A percentile compares a stretch with the other conserved stretches of the same genome.
These are phyloP conservation scores for Caiman crocodilus DNA, from an alignment of 2,797 vertebrate species.

Conservation along the genomic window DNA sequence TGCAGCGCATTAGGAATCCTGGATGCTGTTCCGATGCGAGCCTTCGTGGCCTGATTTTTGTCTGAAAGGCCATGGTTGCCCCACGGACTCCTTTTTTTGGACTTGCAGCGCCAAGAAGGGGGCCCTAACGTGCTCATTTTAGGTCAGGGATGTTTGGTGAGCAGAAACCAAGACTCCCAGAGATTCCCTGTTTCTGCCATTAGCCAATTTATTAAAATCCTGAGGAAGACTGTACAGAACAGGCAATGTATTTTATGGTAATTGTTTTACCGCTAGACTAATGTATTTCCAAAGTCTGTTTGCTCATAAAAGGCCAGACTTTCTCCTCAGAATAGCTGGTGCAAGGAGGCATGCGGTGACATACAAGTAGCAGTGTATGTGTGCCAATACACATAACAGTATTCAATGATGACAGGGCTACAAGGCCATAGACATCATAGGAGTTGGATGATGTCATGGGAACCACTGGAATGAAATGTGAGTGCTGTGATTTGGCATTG, in stretches of 20 bases:
- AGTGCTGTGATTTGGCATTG: conserved; percentile 1
- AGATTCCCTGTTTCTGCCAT: neutral
- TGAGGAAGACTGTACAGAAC: too few relatives aligned
- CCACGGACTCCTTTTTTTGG: too few relatives aligned
- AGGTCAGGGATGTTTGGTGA: too few relatives aligned
- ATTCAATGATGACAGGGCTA: neutral
- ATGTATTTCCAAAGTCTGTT: too few relatives aligned
- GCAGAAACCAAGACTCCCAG: too few relatives aligned
- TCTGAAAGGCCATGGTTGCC: neutral
- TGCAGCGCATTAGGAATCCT: conserved; percentile 29
- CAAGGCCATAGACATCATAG: neutral
- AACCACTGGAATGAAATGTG: conserved; percentile 8
- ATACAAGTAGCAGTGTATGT: neutral
- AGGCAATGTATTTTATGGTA: too few relatives aligned
- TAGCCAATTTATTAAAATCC: neutral
- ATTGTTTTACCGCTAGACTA: too few relatives aligned
- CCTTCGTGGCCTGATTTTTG: neutral
- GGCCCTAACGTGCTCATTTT: neutral
- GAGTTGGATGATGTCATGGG: conserved; percentile 36
- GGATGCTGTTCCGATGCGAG: neutral
- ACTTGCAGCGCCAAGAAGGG: neutral
- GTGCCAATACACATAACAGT: neutral
- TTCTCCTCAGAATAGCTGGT: neutral
- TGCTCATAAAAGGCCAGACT: too few relatives aligned
- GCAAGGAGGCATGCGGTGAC: too few relatives aligned